phyloP scores from a whole-genome alignment of 2,113 vertebrate genomes.

The Callocephalon fimbriatum region DNA sequence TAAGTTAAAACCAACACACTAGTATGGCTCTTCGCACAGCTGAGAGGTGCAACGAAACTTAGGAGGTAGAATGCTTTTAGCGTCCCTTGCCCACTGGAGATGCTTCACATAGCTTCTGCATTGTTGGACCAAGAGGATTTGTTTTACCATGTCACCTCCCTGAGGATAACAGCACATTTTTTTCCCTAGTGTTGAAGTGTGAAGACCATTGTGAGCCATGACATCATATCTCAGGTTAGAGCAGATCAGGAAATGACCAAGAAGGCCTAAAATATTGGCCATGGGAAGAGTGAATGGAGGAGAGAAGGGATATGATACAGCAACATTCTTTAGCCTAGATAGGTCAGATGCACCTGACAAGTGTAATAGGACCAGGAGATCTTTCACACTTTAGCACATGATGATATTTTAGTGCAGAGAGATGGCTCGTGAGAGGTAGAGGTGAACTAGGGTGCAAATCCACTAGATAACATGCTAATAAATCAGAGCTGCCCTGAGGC shows the following conservation, averaged over 20 bases:
- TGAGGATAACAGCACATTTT: constrained; percentile 31
- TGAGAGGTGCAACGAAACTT: not conserved
- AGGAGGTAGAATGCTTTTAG: not conserved
- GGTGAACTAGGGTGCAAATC: constrained; percentile 33
- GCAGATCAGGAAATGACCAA: constrained; percentile 3
- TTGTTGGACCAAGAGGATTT: constrained; percentile 32
- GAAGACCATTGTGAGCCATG: constrained; percentile 2
- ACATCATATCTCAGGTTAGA: constrained; percentile 33
- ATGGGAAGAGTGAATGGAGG: constrained; percentile 43
- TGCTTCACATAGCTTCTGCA: constrained; percentile 47
- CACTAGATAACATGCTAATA: not conserved
- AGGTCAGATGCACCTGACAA: constrained; percentile 43
- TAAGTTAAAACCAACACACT: not conserved
- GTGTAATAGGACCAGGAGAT: not conserved
- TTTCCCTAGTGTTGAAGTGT: constrained; percentile 24
- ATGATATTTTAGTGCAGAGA: constrained; percentile 17
- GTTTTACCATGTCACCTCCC: constrained; percentile 44
- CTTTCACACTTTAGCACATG: constrained; percentile 46
- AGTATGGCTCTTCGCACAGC: not conserved
- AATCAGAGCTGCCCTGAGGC: not conserved
- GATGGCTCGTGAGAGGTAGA: not conserved
- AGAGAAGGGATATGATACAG: not conserved
- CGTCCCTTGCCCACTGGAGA: constrained; percentile 27
- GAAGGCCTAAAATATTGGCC: not conserved
- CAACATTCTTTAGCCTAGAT: not conserved